These are phyloP conservation scores for Willisornis vidua DNA, from an alignment of 2,113 vertebrate species.

Conservation along the genomic window DNA sequence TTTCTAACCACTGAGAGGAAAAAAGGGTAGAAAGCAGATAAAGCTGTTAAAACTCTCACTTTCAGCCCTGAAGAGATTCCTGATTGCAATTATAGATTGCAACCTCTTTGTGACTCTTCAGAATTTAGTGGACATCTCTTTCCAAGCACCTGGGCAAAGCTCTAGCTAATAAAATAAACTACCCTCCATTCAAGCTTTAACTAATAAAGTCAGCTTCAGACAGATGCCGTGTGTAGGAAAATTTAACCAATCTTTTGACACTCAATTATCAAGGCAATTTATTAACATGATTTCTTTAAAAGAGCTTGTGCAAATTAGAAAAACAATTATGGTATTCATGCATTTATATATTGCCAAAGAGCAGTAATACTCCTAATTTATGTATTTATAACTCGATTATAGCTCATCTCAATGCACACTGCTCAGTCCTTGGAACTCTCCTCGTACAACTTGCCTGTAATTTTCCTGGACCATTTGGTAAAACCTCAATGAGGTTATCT, in stretches of 20 bases:
- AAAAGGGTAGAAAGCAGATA: conserved; percentile 76
- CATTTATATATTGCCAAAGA: conserved; percentile 69
- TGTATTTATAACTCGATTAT: conserved; percentile 71
- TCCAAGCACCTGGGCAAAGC: conserved; percentile 76
- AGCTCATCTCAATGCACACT: conserved; percentile 1
- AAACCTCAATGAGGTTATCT: conserved; percentile 15
- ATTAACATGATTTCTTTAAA: conserved; percentile 79
- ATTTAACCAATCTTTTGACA: conserved; percentile 80
- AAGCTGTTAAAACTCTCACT: conserved; percentile 83
- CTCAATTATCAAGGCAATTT: conserved; percentile 83
- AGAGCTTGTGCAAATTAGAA: conserved; percentile 79
- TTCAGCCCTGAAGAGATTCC: conserved; percentile 77
- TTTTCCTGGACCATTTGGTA: neutral
- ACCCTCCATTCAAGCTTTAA: conserved; percentile 69
- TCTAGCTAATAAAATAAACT: conserved; percentile 75
- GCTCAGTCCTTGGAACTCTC: conserved; percentile 28
- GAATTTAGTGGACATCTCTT: conserved; percentile 72
- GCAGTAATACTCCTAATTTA: conserved; percentile 63
- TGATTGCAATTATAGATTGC: conserved; percentile 87
- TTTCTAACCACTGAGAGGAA: conserved; percentile 77
- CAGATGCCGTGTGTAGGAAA: conserved; percentile 73
- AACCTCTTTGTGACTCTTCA: conserved; percentile 74
- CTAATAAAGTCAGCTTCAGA: conserved; percentile 79
- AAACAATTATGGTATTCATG: conserved; percentile 78
- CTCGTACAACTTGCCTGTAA: neutral